phyloP scores from a whole-genome alignment of 2,113 vertebrate genomes.

The Anthoscopus minutus region DNA sequence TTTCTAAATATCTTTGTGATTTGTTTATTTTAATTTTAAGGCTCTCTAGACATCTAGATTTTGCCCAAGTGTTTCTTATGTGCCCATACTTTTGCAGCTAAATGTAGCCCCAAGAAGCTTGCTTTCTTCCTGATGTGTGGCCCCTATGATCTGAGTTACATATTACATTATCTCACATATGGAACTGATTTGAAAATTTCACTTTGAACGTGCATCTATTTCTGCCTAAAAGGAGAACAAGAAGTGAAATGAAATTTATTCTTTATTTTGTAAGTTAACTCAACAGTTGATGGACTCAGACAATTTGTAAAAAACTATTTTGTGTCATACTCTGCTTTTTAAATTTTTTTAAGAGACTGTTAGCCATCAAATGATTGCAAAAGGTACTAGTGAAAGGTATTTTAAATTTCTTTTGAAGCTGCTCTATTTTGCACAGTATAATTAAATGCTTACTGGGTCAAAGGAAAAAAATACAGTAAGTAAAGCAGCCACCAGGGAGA shows the following conservation, averaged over 20 bases:
- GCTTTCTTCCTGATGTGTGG: neutral
- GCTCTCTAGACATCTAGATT: neutral
- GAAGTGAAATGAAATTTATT: neutral
- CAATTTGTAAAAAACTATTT: neutral
- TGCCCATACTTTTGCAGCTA: neutral
- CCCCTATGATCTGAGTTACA: neutral
- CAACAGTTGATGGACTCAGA: neutral
- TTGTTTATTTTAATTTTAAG: neutral
- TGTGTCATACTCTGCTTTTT: neutral
- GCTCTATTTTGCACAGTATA: neutral
- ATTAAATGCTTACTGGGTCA: neutral
- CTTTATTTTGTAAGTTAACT: neutral
- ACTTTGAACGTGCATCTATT: neutral
- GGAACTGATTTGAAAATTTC: neutral
- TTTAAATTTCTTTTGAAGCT: slow-evolving; percentile 4
- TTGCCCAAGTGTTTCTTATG: neutral
- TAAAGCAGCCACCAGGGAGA: neutral
- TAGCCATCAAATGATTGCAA: neutral
- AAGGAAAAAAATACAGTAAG: neutral
- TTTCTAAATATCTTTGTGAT: neutral
- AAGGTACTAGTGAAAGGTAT: neutral
- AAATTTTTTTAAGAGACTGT: neutral
- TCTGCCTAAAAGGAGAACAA: neutral
- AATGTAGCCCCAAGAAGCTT: neutral
- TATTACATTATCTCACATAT: neutral